Percentiles rank a stretch among this genome's conserved stretches.
Conservation (phyloP, 2,797 vertebrate genomes). For the Poecilia picta region DNA sequence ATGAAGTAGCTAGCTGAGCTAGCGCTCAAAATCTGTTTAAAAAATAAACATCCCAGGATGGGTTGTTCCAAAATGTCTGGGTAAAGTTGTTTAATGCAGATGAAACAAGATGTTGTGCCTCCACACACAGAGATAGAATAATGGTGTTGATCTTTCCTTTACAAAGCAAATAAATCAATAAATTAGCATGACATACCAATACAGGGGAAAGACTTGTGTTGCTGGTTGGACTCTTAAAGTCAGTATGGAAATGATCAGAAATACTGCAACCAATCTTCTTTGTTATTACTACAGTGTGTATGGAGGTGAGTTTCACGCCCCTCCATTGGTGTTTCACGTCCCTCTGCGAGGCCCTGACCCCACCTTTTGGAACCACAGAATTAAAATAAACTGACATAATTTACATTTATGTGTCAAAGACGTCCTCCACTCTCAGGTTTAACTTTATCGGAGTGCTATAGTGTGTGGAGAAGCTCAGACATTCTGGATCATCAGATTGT, state of each 20-base stretch:
- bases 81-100: neutral
- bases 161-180: neutral
- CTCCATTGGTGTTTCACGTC: neutral
- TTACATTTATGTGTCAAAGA: neutral
- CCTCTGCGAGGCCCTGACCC: neutral
- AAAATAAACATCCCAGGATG: neutral
- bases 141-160: neutral
- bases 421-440: neutral
- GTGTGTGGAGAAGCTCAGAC: slow-evolving; percentile 7
- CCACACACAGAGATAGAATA: neutral
- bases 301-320: neutral
- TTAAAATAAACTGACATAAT: neutral
- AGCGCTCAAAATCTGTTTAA: neutral
- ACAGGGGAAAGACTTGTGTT: too few relatives aligned
- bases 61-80: neutral
- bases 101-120: neutral
- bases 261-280: neutral
- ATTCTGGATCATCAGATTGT: slow-evolving; percentile 17
- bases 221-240: too few relatives aligned
- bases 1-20: neutral
- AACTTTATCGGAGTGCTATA: slow-evolving; percentile 1
- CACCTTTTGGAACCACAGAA: neutral
- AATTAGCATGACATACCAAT: too few relatives aligned
- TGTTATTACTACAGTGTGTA: neutral
- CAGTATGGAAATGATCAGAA: neutral